These are phyloP conservation scores for Musca vetustissima DNA, from an alignment of 1,140 invertebrate genomes.

Conservation along the genomic window DNA sequence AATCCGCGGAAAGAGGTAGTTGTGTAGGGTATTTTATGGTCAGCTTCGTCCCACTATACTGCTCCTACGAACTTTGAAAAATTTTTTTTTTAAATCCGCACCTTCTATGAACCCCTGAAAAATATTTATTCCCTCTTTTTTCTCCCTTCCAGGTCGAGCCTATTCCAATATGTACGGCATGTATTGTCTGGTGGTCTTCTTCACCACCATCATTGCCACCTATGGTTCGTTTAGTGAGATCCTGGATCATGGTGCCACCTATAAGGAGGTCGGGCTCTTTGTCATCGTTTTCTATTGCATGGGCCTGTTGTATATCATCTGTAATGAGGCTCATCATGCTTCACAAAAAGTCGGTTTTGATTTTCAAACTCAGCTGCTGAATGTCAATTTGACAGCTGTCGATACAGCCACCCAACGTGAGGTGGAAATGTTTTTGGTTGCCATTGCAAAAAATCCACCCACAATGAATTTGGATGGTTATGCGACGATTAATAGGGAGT, in stretches of 20 bases:
- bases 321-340: slow-evolving; percentile 69
- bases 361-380: slow-evolving; percentile 66
- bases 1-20: too few species aligned
- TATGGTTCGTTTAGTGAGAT: slow-evolving; percentile 70
- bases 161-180: slow-evolving; percentile 73
- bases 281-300: slow-evolving; percentile 69
- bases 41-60: too few species aligned
- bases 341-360: slow-evolving; percentile 66
- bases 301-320: slow-evolving; percentile 67
- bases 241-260: slow-evolving; percentile 66
- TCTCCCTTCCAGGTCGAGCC: slow-evolving; percentile 59
- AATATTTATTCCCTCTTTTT: too few species aligned
- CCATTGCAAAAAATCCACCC: slow-evolving; percentile 70
- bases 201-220: slow-evolving; percentile 68
- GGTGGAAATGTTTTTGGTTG: slow-evolving; percentile 71
- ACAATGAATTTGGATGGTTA: slow-evolving; percentile 71
- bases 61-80: too few species aligned
- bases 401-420: slow-evolving; percentile 66
- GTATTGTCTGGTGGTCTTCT: slow-evolving; percentile 69
- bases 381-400: slow-evolving; percentile 65
- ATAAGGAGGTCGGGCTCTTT: slow-evolving; percentile 68
- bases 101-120: too few species aligned
- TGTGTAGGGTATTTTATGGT: too few species aligned
- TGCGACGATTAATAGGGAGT: slow-evolving; percentile 66
- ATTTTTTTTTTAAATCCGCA: too few species aligned